These are phyloP conservation scores for Lucifuga dentata DNA, from an alignment of 2,113 vertebrate genomes.

Conservation along the genomic window DNA sequence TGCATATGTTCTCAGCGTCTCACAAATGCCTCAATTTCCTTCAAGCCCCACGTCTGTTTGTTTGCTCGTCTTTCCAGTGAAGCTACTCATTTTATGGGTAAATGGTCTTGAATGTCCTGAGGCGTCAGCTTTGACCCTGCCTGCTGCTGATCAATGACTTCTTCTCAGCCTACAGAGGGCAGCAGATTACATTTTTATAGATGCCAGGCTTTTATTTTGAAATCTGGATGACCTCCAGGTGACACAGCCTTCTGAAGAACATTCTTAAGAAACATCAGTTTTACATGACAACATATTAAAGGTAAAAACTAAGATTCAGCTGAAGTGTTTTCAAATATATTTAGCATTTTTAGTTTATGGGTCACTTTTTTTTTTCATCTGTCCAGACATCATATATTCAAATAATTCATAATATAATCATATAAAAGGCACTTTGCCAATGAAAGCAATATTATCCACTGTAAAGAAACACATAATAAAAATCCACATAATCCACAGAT, in stretches of 20 bases:
- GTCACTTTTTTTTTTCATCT: too few relatives aligned
- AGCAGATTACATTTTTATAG: conserved; percentile 5
- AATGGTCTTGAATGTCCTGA: conserved; percentile 26
- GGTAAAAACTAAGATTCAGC: conserved; percentile 14
- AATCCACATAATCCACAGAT: conserved; percentile 24
- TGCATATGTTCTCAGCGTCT: conserved; percentile 44
- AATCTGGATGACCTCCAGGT: conserved; percentile 13
- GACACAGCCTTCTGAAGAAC: conserved; percentile 19
- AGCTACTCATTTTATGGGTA: conserved; percentile 13
- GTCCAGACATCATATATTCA: not conserved
- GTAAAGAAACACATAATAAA: too few relatives aligned
- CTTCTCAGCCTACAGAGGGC: conserved; percentile 51
- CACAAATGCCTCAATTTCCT: not conserved
- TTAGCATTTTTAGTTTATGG: conserved; percentile 21
- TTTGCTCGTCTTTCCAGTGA: not conserved
- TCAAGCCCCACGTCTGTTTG: not conserved
- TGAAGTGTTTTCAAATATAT: conserved; percentile 28
- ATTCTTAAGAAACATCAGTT: too few relatives aligned
- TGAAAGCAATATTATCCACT: too few relatives aligned
- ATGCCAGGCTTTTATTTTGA: too few relatives aligned
- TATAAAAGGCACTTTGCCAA: too few relatives aligned
- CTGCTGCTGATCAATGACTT: not conserved
- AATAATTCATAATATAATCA: too few relatives aligned
- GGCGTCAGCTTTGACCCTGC: not conserved
- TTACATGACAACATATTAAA: conserved; percentile 8